Evolutionary conservation across 2,797 vertebrate species (phyloP).

Genomic region (Rhincodon typus): DNA sequence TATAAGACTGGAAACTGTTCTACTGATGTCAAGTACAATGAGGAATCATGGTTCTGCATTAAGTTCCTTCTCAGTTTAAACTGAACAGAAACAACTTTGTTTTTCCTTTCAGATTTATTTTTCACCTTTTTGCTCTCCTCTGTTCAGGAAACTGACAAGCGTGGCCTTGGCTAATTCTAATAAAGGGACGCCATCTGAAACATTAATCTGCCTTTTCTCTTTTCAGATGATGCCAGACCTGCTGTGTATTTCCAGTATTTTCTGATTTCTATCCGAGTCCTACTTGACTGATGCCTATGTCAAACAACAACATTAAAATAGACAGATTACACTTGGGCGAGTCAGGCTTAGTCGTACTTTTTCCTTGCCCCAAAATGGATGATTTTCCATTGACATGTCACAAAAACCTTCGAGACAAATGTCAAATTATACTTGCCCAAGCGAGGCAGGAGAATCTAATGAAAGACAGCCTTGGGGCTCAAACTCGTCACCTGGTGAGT

Average conservation of each 20-base stretch:
- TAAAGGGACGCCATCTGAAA: background rate
- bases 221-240: background rate
- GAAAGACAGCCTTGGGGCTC: background rate
- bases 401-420: background rate
- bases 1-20: background rate
- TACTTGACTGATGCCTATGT: background rate
- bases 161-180: background rate
- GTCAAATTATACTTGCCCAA: background rate
- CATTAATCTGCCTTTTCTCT: background rate
- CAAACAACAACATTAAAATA: background rate
- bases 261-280: background rate
- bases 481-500: background rate
- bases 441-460: background rate
- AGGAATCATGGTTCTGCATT: constrained; percentile 2
- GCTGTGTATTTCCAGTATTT: background rate
- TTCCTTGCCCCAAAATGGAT: background rate
- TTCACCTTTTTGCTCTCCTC: constrained; percentile 2
- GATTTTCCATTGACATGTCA: background rate
- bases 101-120: background rate
- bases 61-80: background rate
- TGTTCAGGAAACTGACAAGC: background rate
- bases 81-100: background rate
- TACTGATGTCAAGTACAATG: background rate
- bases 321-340: background rate
- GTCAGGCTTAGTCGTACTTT: background rate